A percentile compares a stretch with the other conserved stretches of the same genome.
These are phyloP conservation scores for Stegodyphus mimosarum DNA, from an alignment of 1,140 invertebrate species.

Conservation along the genomic window DNA sequence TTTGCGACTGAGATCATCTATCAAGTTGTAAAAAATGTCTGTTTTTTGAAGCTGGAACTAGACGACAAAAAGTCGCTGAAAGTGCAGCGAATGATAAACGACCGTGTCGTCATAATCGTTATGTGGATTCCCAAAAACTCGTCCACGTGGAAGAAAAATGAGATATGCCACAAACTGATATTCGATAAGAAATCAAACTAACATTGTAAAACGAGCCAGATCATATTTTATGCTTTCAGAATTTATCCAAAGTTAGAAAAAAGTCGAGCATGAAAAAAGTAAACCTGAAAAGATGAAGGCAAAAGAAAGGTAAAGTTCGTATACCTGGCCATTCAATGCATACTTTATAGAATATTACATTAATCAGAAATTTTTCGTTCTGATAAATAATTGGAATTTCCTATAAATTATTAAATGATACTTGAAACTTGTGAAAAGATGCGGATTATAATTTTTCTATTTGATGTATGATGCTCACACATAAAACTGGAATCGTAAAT, in stretches of 20 bases:
- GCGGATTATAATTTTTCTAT: no score
- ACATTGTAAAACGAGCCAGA: not conserved
- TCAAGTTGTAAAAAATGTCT: constrained; percentile 7
- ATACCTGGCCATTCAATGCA: no score
- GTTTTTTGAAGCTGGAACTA: constrained; percentile 26
- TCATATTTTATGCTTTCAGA: constrained; percentile 12
- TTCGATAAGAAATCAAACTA: constrained; percentile 8
- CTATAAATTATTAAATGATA: no score
- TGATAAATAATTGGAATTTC: no score
- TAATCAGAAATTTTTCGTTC: no score
- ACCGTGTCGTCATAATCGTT: constrained; percentile 21
- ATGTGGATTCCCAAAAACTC: not conserved
- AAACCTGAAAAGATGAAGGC: no score
- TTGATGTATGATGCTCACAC: no score
- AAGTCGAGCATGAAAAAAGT: not conserved
- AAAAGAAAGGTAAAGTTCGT: no score
- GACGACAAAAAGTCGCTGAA: constrained; percentile 11
- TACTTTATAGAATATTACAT: no score
- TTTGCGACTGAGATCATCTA: constrained; percentile 9
- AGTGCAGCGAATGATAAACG: constrained; percentile 22
- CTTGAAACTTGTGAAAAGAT: no score
- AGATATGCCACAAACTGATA: constrained; percentile 18
- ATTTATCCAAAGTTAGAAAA: not conserved
- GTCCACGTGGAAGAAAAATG: constrained; percentile 2
- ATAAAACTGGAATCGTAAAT: no score